Evolutionary conservation across 1,140 invertebrate genomes (phyloP).

Genomic region (Dendrolimus kikuchii): DNA sequence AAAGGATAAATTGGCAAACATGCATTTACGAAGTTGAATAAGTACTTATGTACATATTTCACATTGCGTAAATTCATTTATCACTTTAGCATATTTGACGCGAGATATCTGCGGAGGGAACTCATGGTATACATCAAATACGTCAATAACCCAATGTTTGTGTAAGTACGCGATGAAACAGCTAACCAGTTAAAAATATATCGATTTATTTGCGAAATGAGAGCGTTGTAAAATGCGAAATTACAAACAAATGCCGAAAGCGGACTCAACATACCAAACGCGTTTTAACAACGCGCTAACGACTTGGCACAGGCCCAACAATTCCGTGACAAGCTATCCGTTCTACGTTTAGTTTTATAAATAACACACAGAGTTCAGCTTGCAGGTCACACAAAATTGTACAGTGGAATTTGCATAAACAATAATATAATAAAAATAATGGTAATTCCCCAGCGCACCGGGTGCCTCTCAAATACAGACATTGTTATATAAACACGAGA

Average conservation of each 20-base stretch:
- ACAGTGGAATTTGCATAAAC: slow-evolving; percentile 14
- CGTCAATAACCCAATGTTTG: too few relatives aligned
- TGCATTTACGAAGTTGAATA: too few relatives aligned
- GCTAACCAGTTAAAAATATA: not conserved
- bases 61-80: too few relatives aligned
- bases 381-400: slow-evolving; percentile 8
- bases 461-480: not conserved
- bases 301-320: slow-evolving; percentile 53
- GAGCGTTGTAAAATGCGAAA: slow-evolving; percentile 12
- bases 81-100: too few relatives aligned
- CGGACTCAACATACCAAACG: slow-evolving; percentile 53
- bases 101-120: too few relatives aligned
- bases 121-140: too few relatives aligned
- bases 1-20: too few relatives aligned
- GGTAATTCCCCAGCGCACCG: not conserved
- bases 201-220: slow-evolving; percentile 10
- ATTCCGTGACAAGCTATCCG: slow-evolving; percentile 51
- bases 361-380: slow-evolving; percentile 30
- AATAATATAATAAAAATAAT: slow-evolving; percentile 4
- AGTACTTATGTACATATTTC: too few relatives aligned
- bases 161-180: too few relatives aligned
- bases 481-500: not conserved
- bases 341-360: slow-evolving; percentile 39
- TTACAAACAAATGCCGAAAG: slow-evolving; percentile 57
- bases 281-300: slow-evolving; percentile 51